Evolutionary conservation across 2,888 invertebrate genomes (phyloP), one percentile per base, ranked within the genome.

Genomic region (Drosophila anceps): DNA sequence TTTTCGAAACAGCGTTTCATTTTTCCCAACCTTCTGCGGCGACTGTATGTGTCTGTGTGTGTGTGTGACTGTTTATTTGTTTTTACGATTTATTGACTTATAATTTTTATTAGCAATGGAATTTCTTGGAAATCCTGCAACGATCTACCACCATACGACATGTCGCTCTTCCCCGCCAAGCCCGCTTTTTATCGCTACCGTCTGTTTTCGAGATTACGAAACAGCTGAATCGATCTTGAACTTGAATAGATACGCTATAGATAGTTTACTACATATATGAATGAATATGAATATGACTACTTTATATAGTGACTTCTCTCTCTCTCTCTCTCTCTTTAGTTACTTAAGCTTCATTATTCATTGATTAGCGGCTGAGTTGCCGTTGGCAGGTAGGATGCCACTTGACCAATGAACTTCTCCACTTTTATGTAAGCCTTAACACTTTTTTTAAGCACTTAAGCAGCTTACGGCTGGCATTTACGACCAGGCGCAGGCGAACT

Each of bases 21-120:
- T 82, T 74, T 69, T 69, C 63, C 68, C 69, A 61, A 59, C 55
- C 55, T 41, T 43, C 48, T 48, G 55, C 29, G n/a, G 7, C 46
- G 15, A 43, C 29, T 44, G 20, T 53, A 20, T 54, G 27, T 53
- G 44, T 20, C 27, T 54, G 27, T 58, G 44, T 37, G 18, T n/a
- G 33, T 50, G 66, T 71, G 61, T 73, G 68, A 63, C 57, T 74
- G 77, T 87, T 79, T 81, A 69, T 83, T 86, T 69, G 76, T 69
- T 82, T 81, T 77, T 59, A 79, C 87, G 89, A 86, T 86, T 90
- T 90, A 86, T 86, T 86, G 90, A 84, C 86, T 86, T 86, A 86
- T 86, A 86, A 90, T 90, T 90, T 86, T 86, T 86, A 86, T 90
- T 88, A 86, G 90, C 84, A 79, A 70, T 62, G 84, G 78, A 74